Evolutionary conservation across 2,797 vertebrate species (phyloP).

Genomic region (Bryconaethiops microstoma): DNA sequence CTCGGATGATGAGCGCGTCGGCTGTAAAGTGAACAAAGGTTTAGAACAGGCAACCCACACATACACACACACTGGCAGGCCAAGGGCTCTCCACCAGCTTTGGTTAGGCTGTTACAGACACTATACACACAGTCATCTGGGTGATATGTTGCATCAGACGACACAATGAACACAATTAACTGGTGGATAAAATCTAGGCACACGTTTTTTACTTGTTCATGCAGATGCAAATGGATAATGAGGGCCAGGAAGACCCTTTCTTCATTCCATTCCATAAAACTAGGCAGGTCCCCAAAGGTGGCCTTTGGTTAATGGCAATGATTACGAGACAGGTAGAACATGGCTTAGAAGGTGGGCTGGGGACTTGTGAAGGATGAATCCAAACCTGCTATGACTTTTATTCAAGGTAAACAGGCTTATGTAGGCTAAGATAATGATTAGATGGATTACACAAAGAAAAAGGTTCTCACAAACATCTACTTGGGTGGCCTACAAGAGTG

Average conservation of each 20-base stretch:
- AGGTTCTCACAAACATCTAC: conserved; percentile 8
- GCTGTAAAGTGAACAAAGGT: conserved; percentile 73
- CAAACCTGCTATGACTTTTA: not conserved
- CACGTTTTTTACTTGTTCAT: not conserved
- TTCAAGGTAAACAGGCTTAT: not conserved
- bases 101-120: not conserved
- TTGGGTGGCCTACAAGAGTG: not conserved
- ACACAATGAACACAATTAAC: not conserved
- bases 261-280: not conserved
- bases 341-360: not conserved
- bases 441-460: conserved; percentile 1
- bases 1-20: conserved; percentile 90
- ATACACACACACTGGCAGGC: not conserved
- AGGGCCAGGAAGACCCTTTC: not conserved
- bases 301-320: not conserved
- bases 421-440: not conserved
- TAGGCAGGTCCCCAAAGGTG: too few relatives aligned
- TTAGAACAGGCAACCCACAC: conserved; percentile 28
- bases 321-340: conserved; percentile 20
- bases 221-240: not conserved
- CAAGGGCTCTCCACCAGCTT: conserved; percentile 2
- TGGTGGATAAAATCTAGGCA: not conserved
- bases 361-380: conserved; percentile 8
- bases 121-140: not conserved
- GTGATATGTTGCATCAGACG: not conserved